These are phyloP conservation scores for Smithornis capensis DNA, from an alignment of 2,113 vertebrate genomes.

Conservation along the genomic window DNA sequence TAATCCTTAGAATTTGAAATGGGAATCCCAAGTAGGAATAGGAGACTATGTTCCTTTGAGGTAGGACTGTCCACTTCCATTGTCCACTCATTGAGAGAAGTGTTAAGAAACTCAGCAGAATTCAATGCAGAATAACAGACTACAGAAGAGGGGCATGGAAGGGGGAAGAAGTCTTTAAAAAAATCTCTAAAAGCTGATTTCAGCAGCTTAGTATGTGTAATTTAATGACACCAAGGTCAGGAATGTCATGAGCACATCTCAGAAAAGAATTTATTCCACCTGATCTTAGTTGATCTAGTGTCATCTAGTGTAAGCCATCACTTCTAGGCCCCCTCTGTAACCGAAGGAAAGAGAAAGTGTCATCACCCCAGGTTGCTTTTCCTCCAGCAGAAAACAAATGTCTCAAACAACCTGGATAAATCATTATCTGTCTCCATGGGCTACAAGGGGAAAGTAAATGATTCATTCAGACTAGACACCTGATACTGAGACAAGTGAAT, in stretches of 20 bases:
- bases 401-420: neutral
- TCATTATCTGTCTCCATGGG: neutral
- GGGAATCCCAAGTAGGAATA: neutral
- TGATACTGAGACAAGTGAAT: constrained; percentile 28
- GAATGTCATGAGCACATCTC: neutral
- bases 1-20: neutral
- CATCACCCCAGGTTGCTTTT: neutral
- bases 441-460: neutral
- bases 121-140: neutral
- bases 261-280: neutral
- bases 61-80: neutral
- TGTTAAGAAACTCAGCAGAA: neutral
- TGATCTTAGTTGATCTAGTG: neutral
- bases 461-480: neutral
- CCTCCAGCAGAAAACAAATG: neutral
- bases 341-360: neutral
- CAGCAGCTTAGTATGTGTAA: neutral
- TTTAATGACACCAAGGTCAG: neutral
- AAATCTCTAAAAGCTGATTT: neutral
- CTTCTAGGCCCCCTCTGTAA: neutral
- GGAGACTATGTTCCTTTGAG: neutral
- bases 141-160: neutral
- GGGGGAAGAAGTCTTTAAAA: neutral
- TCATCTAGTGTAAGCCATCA: neutral
- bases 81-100: neutral